phyloP scores from a whole-genome alignment of 2,888 invertebrate species.

The Troides helena region DNA sequence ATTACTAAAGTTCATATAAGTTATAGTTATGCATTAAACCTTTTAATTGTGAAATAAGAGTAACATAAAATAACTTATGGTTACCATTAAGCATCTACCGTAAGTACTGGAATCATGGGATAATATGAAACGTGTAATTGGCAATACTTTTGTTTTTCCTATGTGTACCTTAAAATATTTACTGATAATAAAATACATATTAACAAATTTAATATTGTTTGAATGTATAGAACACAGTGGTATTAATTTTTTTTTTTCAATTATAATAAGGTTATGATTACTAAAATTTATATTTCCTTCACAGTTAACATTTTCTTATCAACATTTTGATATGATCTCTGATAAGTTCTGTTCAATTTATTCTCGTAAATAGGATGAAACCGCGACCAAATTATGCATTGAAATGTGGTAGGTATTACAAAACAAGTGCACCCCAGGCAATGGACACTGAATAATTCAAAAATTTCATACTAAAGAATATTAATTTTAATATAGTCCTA shows the following conservation, averaged over 20 bases:
- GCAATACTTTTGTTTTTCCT: too few species aligned
- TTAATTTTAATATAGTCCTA: conserved; percentile 27
- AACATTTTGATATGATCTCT: conserved; percentile 14
- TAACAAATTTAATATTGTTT: neutral
- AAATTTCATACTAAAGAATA: neutral
- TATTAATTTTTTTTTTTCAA: neutral
- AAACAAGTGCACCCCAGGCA: neutral
- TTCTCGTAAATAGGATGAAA: neutral
- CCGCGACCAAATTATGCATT: neutral
- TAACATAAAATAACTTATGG: too few species aligned
- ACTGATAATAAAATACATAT: neutral
- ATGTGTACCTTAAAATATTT: too few species aligned
- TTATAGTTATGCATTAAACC: too few species aligned
- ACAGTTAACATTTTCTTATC: conserved; percentile 30
- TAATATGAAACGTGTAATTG: too few species aligned
- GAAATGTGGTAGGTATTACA: neutral
- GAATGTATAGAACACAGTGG: neutral
- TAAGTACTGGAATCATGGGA: too few species aligned
- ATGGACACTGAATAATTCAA: neutral
- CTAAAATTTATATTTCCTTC: conserved; percentile 33
- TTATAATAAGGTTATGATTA: neutral
- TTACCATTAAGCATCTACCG: too few species aligned
- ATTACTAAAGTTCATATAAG: too few species aligned
- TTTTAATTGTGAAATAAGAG: too few species aligned
- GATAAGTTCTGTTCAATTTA: conserved; percentile 3